Base-by-base conservation (phyloP, 30 jellyfish, hydroid and myxozoan species). In the Hydra vulgaris region DNA sequence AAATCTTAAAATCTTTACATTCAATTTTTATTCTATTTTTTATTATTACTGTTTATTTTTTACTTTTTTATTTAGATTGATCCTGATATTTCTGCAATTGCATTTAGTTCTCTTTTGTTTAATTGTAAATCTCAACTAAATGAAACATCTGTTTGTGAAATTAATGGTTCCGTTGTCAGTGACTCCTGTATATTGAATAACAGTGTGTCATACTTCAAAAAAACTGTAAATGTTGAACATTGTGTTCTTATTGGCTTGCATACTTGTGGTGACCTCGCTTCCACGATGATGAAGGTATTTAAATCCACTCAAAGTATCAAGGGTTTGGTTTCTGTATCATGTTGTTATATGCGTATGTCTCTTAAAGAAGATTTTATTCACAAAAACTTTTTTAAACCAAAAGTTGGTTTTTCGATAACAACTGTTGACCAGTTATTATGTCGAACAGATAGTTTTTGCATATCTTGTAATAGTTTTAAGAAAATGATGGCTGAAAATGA, bases 241-340 rank as follows among this genome's bases (percentile, higher is more conserved):
- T 84, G 86, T 71, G 86, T 84, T 21, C 73, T 89, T 0, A 83
- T 89, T 70, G 96, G 96, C 18, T 88, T 89, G 68, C 96, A 89
- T 81, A 84, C 96, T 16, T 89, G 96, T 24, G 96, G 96, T 18
- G 95, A 89, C 72, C 74, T 89, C 20, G 95, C 95, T 1, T 79
- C 96, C 17, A 89, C 96, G 18, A 75, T 89, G 83, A 53, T 89
- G 53, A 91, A 89, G 22, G 85, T 88, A 16, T 89, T 89, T 74
- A 79, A 27, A 22, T 25, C 76, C 5, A 85, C 95, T 27, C 54
- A 77, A 16, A 81, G 71, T 22, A 85, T 85, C 19, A 81, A 74
- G 78, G 95, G 89, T 0, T 61, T 89, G n/a, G 92, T 76, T 15
- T 80, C 90, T 16, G 91, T 89, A 21, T 87, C 95, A 17, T 89